Conservation (phyloP, 2,113 vertebrate species). For the Crotophaga sulcirostris region DNA sequence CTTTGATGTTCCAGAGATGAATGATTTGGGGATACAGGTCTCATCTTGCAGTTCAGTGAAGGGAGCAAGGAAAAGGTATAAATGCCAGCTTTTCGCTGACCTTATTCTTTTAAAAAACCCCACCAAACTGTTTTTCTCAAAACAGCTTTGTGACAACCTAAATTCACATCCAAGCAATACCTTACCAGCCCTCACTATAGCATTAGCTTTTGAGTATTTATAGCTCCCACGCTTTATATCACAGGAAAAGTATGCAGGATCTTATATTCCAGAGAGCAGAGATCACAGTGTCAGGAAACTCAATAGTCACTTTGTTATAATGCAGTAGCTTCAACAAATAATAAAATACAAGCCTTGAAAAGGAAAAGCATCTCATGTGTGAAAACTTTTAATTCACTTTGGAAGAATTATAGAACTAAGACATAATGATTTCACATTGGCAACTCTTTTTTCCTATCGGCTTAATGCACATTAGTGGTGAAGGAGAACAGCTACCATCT, state of each 20-base stretch:
- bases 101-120: background rate
- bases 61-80: background rate
- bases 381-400: background rate
- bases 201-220: background rate
- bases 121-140: background rate
- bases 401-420: background rate
- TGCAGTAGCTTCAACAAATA: background rate
- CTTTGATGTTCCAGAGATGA: background rate
- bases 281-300: background rate
- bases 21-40: background rate
- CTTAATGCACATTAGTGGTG: background rate
- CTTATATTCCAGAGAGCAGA: background rate
- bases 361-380: background rate
- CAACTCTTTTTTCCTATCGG: background rate
- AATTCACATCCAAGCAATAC: background rate
- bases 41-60: background rate
- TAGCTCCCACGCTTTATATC: slow-evolving; percentile 1
- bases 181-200: background rate
- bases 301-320: background rate
- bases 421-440: background rate
- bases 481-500: background rate
- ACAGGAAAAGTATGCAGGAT: background rate
- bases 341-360: background rate
- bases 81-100: background rate
- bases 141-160: background rate